Percentiles rank a stretch among this genome's conserved stretches.
Conservation (phyloP, 2,888 invertebrate genomes). For the Vesta saturnalis region DNA sequence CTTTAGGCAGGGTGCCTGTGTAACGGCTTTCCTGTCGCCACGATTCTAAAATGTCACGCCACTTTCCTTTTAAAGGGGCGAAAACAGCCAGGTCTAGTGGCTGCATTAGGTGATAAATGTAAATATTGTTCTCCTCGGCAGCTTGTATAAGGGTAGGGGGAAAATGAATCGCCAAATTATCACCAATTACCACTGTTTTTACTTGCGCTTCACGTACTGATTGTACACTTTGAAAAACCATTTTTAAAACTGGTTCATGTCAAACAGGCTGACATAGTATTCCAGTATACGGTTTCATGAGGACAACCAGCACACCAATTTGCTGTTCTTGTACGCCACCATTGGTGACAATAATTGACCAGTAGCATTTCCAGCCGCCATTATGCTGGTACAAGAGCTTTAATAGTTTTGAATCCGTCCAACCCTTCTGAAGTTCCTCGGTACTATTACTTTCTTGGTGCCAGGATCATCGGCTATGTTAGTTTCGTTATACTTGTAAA, state of each 20-base stretch:
- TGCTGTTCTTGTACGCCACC: slow-evolving; percentile 42
- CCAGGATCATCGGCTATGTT: slow-evolving; percentile 56
- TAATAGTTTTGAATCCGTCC: slow-evolving; percentile 49
- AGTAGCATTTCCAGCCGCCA: too few species aligned
- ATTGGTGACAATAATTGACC: too few species aligned
- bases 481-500: slow-evolving; percentile 55
- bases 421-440: slow-evolving; percentile 51
- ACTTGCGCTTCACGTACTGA: slow-evolving; percentile 34
- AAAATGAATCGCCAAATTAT: not conserved
- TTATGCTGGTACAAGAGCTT: too few species aligned
- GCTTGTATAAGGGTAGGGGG: too few species aligned
- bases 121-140: too few species aligned
- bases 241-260: slow-evolving; percentile 38
- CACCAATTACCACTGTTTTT: not conserved
- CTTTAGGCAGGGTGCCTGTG: too few species aligned
- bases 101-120: not conserved
- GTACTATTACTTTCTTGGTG: slow-evolving; percentile 46
- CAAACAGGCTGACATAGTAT: too few species aligned
- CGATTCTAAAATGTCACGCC: too few species aligned
- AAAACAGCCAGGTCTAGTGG: not conserved
- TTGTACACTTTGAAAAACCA: slow-evolving; percentile 41
- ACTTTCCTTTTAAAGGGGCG: not conserved
- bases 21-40: too few species aligned
- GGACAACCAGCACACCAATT: too few species aligned
- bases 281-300: too few species aligned